Conservation (phyloP, 2,113 vertebrate species). For the Daboia siamensis region DNA sequence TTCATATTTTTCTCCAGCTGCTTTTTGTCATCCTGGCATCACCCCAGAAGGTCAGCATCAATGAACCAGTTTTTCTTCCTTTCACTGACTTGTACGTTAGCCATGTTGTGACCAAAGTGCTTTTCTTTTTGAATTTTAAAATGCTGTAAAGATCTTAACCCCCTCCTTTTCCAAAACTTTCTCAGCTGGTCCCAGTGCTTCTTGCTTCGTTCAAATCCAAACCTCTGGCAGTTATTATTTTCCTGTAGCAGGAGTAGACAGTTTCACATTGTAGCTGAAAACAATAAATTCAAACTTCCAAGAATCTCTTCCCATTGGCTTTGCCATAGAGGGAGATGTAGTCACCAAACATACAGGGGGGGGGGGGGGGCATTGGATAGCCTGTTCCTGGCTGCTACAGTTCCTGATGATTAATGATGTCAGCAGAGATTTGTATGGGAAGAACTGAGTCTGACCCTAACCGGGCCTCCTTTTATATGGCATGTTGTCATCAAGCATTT, state of each 20-base stretch:
- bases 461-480: not conserved
- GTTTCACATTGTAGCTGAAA: not conserved
- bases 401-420: not conserved
- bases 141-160: not conserved
- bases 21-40: not conserved
- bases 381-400: not conserved
- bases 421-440: not conserved
- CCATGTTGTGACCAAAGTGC: not conserved
- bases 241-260: not conserved
- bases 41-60: not conserved
- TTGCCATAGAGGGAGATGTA: not conserved
- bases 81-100: not conserved
- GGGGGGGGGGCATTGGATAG: not conserved
- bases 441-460: rapidly evolving
- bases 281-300: not conserved
- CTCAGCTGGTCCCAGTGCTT: not conserved
- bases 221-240: not conserved
- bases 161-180: not conserved
- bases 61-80: not conserved
- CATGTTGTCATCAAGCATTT: rapidly evolving
- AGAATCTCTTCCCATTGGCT: not conserved
- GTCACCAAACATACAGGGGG: not conserved
- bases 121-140: not conserved
- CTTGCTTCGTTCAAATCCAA: not conserved
- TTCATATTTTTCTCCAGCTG: not conserved